Conservation (phyloP, 2,888 invertebrate genomes). For the Acanthosoma haemorrhoidale region DNA sequence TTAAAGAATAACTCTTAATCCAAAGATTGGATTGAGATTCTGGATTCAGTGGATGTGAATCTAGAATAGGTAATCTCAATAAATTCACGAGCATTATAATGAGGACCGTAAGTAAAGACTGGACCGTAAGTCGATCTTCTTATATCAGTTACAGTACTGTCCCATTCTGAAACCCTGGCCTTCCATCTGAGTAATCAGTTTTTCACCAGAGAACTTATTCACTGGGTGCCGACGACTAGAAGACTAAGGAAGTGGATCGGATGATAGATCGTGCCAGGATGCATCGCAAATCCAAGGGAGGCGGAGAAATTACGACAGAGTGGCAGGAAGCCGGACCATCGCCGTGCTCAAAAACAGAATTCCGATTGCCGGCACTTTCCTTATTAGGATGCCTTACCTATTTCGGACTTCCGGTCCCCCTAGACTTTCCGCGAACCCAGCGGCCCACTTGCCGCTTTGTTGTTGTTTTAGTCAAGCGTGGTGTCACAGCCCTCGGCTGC, state of each 20-base stretch:
- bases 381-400: not conserved
- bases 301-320: not conserved
- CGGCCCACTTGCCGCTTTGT: not conserved
- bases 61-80: too few relatives aligned
- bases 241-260: not conserved
- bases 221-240: too few relatives aligned
- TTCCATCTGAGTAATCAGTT: too few relatives aligned
- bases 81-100: too few relatives aligned
- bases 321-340: not conserved
- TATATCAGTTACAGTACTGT: not conserved
- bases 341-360: not conserved
- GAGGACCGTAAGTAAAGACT: too few relatives aligned
- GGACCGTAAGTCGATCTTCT: not conserved
- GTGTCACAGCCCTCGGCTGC: too few relatives aligned
- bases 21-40: too few relatives aligned
- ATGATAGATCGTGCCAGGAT: not conserved
- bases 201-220: too few relatives aligned
- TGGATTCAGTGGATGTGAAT: too few relatives aligned
- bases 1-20: too few relatives aligned
- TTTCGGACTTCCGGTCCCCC: slow-evolving; percentile 12
- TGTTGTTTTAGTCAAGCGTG: not conserved
- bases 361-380: not conserved
- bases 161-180: too few relatives aligned
- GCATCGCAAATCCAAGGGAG: not conserved
- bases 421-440: not conserved